phyloP scores from a whole-genome alignment of 1,140 invertebrate species.

The Trachymyrmex septentrionalis region DNA sequence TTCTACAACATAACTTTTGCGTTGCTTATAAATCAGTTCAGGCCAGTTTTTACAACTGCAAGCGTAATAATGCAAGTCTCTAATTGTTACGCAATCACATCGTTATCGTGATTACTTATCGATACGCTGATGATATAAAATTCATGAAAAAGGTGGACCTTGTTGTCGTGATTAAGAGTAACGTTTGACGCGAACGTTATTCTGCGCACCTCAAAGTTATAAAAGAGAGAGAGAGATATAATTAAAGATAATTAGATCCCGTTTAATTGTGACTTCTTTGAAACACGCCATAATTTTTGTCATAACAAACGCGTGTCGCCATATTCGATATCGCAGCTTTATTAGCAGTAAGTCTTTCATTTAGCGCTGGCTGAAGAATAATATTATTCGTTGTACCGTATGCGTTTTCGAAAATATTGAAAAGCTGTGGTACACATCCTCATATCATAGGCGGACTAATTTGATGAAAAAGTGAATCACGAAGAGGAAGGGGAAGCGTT shows the following conservation, averaged over 20 bases:
- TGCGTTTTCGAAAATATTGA: slow-evolving; percentile 11
- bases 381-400: background rate
- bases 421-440: background rate
- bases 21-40: background rate
- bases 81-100: slow-evolving; percentile 30
- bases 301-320: background rate
- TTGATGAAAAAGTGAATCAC: slow-evolving; percentile 43
- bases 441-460: background rate
- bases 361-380: background rate
- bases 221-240: slow-evolving; percentile 42
- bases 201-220: slow-evolving; percentile 45
- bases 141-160: slow-evolving; percentile 5
- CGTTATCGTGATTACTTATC: slow-evolving; percentile 36
- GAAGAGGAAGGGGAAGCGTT: background rate
- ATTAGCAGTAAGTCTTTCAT: slow-evolving; percentile 33
- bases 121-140: slow-evolving; percentile 33
- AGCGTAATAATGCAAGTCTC: slow-evolving; percentile 25
- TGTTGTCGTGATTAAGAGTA: slow-evolving; percentile 38
- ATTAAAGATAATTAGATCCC: slow-evolving; percentile 67
- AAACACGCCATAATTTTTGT: slow-evolving; percentile 44
- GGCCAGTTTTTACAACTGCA: background rate
- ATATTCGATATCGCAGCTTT: slow-evolving; percentile 29
- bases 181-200: slow-evolving; percentile 34
- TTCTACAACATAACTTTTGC: background rate
- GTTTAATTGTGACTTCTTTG: slow-evolving; percentile 63